Conservation (phyloP, 92 coral and sea anemone genomes). For the Epizoanthus scotinus region DNA sequence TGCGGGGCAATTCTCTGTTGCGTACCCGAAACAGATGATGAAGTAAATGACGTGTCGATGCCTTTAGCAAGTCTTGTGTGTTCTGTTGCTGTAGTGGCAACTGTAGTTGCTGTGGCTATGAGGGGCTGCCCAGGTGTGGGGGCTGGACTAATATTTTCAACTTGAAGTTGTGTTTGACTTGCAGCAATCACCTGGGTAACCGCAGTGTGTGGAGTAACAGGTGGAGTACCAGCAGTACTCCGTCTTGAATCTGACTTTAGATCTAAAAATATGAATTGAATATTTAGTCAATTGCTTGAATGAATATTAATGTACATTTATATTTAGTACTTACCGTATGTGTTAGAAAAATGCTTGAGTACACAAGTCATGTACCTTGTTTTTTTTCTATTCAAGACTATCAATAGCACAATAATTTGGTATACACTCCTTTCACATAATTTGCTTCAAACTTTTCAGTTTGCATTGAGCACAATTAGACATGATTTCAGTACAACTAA, state of each 20-base stretch:
- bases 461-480: no score
- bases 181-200: slow-evolving; percentile 34
- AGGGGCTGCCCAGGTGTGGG: slow-evolving; percentile 63
- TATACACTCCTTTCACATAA: no score
- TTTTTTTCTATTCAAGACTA: no score
- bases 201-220: slow-evolving; percentile 57
- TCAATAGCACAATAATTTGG: no score
- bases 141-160: slow-evolving; percentile 96
- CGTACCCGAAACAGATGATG: slow-evolving; percentile 14
- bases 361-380: no score
- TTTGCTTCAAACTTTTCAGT: no score
- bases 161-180: slow-evolving; percentile 73
- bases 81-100: slow-evolving; percentile 42
- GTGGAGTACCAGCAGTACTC: slow-evolving; percentile 21
- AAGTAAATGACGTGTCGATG: slow-evolving; percentile 62
- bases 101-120: slow-evolving; percentile 35
- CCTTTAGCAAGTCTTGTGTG: slow-evolving; percentile 61
- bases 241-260: slow-evolving; percentile 24
- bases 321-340: no score
- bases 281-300: no score
- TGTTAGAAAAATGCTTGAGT: no score
- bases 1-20: slow-evolving; percentile 20
- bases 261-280: neutral
- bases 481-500: no score
- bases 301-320: no score